Evolutionary conservation across 2,797 vertebrate species (phyloP).

Genomic region (Ambastaia sidthimunki): DNA sequence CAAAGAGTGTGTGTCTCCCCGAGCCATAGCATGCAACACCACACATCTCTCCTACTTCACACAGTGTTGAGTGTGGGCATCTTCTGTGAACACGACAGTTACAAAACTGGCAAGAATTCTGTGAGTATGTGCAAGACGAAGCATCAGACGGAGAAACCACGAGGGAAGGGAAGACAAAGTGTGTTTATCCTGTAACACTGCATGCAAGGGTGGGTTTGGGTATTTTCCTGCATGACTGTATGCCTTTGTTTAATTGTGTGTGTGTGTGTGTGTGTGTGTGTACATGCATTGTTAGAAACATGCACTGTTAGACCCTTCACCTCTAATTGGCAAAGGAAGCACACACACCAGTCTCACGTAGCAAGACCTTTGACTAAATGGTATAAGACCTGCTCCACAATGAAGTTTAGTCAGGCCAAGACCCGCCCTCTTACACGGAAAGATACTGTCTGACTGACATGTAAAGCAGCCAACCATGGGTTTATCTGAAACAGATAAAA

Average conservation of each 20-base stretch:
- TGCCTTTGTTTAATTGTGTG: constrained; percentile 34
- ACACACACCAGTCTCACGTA: constrained; percentile 13
- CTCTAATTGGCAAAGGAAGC: constrained; percentile 29
- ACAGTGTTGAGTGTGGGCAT: constrained; percentile 14
- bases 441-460: neutral
- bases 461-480: neutral
- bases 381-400: constrained; percentile 15
- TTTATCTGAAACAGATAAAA: neutral
- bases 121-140: constrained; percentile 27
- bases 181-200: constrained; percentile 41
- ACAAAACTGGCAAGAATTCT: constrained; percentile 32
- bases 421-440: neutral
- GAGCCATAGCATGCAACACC: constrained; percentile 52
- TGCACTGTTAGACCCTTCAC: constrained; percentile 5
- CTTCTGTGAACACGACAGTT: constrained; percentile 17
- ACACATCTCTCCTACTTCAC: constrained; percentile 45
- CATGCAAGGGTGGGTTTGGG: constrained; percentile 45
- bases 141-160: constrained; percentile 4
- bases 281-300: neutral
- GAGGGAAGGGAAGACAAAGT: constrained; percentile 44
- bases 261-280: neutral
- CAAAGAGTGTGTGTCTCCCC: constrained; percentile 16
- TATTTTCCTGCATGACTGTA: constrained; percentile 39
- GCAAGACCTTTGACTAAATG: neutral
- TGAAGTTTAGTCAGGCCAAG: neutral